Evolutionary conservation across 2,113 vertebrate species (phyloP).

Genomic region (Lates calcarifer): DNA sequence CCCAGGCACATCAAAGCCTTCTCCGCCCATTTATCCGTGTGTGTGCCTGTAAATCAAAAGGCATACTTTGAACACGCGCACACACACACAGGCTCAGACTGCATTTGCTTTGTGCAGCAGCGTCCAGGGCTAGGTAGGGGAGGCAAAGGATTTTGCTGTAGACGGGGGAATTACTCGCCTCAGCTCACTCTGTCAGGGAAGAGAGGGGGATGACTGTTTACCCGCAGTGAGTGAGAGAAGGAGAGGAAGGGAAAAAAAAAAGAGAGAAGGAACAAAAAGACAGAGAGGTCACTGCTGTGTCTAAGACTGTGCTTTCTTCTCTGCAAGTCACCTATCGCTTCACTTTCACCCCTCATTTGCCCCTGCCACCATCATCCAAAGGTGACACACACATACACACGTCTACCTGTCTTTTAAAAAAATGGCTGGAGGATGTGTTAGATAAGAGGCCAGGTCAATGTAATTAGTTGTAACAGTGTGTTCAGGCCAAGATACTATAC

Average conservation of each 20-base stretch:
- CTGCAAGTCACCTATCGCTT: slow-evolving; percentile 76
- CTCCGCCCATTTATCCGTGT: slow-evolving; percentile 72
- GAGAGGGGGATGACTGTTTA: slow-evolving; percentile 68
- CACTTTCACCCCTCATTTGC: slow-evolving; percentile 71
- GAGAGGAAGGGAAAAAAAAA: background rate
- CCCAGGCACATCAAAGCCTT: slow-evolving; percentile 74
- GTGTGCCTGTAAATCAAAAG: slow-evolving; percentile 78
- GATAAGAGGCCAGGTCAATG: slow-evolving; percentile 67
- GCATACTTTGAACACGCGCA: slow-evolving; percentile 55
- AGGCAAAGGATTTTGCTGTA: slow-evolving; percentile 70
- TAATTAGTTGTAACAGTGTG: slow-evolving; percentile 73
- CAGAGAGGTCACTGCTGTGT: slow-evolving; percentile 77
- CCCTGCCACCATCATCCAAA: slow-evolving; percentile 43
- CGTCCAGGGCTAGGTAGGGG: slow-evolving; percentile 40
- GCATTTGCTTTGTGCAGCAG: slow-evolving; percentile 66
- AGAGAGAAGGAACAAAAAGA: slow-evolving; percentile 28
- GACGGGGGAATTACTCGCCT: slow-evolving; percentile 76
- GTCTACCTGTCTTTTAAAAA: slow-evolving; percentile 29
- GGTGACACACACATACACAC: slow-evolving; percentile 32
- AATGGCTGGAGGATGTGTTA: slow-evolving; percentile 36
- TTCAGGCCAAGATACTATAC: slow-evolving; percentile 32
- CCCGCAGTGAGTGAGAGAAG: slow-evolving; percentile 50
- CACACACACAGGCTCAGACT: slow-evolving; percentile 22
- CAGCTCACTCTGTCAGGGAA: slow-evolving; percentile 68
- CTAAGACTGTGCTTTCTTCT: slow-evolving; percentile 74